These are phyloP conservation scores for Sprattus sprattus DNA, from an alignment of 2,113 vertebrate species.

Conservation along the genomic window DNA sequence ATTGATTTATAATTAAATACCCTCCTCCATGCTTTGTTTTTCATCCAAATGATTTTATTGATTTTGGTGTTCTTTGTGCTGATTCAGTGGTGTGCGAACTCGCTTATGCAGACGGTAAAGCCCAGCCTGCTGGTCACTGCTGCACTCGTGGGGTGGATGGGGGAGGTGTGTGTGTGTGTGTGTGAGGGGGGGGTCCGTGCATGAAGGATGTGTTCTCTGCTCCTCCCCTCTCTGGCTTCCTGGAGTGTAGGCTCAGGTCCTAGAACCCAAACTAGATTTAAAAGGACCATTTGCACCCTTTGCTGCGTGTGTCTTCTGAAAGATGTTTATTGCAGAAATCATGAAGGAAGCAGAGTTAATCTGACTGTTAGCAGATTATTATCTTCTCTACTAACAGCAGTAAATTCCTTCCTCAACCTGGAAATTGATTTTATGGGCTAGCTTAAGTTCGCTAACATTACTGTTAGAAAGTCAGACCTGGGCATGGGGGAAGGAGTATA, in stretches of 20 bases:
- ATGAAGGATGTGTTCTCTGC: background rate
- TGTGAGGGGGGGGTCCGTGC: background rate
- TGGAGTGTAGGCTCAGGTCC: background rate
- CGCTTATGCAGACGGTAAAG: constrained; percentile 27
- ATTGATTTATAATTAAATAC: constrained; percentile 60
- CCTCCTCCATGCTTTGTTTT: constrained; percentile 54
- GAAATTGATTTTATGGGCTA: background rate
- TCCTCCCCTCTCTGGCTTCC: background rate
- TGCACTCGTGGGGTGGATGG: background rate
- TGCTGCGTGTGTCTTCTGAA: background rate
- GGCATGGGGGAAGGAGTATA: background rate
- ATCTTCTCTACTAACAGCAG: background rate
- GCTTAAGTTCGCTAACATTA: background rate
- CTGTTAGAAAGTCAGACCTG: background rate
- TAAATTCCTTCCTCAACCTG: background rate
- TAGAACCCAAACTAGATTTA: background rate
- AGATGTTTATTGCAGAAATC: background rate
- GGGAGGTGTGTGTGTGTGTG: background rate
- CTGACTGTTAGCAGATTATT: background rate
- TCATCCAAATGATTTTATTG: constrained; percentile 54
- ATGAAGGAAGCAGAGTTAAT: background rate
- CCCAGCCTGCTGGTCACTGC: constrained; percentile 11
- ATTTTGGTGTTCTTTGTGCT: constrained; percentile 42
- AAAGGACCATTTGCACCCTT: background rate
- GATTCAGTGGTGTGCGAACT: constrained; percentile 47